Conservation (phyloP, 1,140 invertebrate genomes). For the Saxidomus purpurata region DNA sequence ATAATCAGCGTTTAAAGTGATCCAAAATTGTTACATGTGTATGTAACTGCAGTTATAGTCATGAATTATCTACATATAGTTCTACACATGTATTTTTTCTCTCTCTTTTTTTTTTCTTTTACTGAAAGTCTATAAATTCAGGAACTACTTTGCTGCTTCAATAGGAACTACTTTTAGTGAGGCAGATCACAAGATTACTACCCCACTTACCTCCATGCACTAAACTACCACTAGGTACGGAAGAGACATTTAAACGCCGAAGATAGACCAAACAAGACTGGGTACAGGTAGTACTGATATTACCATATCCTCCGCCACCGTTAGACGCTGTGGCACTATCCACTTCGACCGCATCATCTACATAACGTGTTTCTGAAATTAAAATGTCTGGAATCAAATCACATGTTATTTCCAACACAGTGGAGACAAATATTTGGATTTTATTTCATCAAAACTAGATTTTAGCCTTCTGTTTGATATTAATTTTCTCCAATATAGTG, state of each 20-base stretch:
- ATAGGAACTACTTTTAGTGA: constrained; percentile 56
- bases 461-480: too few relatives aligned
- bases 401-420: too few relatives aligned
- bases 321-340: background rate
- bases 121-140: background rate
- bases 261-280: constrained; percentile 36
- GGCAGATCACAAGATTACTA: constrained; percentile 51
- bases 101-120: too few relatives aligned
- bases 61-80: too few relatives aligned
- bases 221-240: constrained; percentile 34
- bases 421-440: too few relatives aligned
- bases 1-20: too few relatives aligned
- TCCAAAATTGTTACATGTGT: too few relatives aligned
- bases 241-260: constrained; percentile 49
- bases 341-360: constrained; percentile 54
- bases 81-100: too few relatives aligned
- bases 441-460: too few relatives aligned
- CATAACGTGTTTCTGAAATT: constrained; percentile 59
- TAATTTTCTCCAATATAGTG: too few relatives aligned
- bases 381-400: background rate
- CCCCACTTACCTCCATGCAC: constrained; percentile 62
- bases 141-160: constrained; percentile 22
- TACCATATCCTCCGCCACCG: constrained; percentile 36
- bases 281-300: constrained; percentile 40
- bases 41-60: too few relatives aligned